Evolutionary conservation across 1,140 invertebrate genomes (phyloP), one percentile per base, ranked within the genome.

Genomic region (Diabrotica virgifera): DNA sequence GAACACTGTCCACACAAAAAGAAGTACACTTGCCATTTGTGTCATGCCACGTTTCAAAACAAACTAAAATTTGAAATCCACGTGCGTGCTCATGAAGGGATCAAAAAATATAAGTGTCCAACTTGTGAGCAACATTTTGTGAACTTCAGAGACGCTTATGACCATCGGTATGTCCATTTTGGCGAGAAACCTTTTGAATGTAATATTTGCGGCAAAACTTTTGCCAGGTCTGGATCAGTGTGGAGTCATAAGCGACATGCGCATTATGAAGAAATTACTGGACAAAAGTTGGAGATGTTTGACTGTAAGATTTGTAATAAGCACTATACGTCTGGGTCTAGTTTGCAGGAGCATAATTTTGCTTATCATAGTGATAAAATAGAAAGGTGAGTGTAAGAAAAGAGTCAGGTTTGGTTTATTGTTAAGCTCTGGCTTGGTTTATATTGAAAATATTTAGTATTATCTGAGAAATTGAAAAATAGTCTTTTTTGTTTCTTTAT

Each of bases 61-160:
- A 80, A 79, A 50, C 80, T 78, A 61, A 74, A 77, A 54, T 69
- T 81, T 4, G 74, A 79, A 9, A 70, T 77, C 13, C 80, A 82
- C 62, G 69, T 77, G 12, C 64, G 70, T 57, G 73, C 70, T 0
- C 76, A 78, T 53, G 73, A 82, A 76, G 78, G 81, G 72, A 77
- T 54, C 36, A 82, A 77, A 8, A 77, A 82, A 74, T 83, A 80
- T 62, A 82, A 78, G 67, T 84, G 83, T 62, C 76, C 81, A 11
- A 77, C 77, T 13, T 84, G 83, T 59, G 74, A 76, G 7, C 82
- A 82, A 65, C 77, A 79, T n/a, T 84, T 84, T 64, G 77, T 79
- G 51, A 78, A 80, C 6, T 79, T 75, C 54, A 81, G 80, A 0
- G 81, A 81, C 74, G 82, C 80, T 0, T 61, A 70, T 6, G 76